Percentiles rank a stretch among this genome's conserved stretches.
These are phyloP conservation scores for Pholis gunnellus DNA, from an alignment of 2,113 vertebrate species.

Conservation along the genomic window DNA sequence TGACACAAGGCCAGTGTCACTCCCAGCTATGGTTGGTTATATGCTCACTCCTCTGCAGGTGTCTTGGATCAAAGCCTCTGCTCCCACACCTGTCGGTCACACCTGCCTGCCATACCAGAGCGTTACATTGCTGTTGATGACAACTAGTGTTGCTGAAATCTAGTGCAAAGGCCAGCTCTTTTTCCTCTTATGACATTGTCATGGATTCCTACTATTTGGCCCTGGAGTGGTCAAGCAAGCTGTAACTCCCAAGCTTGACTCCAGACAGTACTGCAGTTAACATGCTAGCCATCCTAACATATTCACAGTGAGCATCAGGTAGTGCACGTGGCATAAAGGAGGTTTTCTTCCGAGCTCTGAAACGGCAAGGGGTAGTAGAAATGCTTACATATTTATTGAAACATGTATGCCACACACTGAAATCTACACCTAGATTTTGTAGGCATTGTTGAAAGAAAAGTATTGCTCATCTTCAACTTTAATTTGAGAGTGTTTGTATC, in stretches of 20 bases:
- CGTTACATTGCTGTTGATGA: background rate
- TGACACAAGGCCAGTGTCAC: background rate
- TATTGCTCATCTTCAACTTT: background rate
- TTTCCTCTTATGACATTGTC: background rate
- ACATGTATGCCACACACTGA: background rate
- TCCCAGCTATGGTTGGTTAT: background rate
- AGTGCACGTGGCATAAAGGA: background rate
- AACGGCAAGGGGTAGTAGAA: background rate
- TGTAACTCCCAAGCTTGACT: background rate
- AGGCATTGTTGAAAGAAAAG: background rate
- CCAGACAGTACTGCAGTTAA: background rate
- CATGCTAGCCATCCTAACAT: background rate
- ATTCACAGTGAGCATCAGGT: background rate
- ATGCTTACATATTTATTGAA: background rate
- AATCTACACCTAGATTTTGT: no score
- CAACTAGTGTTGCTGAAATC: background rate
- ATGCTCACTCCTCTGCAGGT: background rate
- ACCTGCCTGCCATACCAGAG: background rate
- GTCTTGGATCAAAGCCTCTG: slow-evolving; percentile 6
- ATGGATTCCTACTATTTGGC: background rate
- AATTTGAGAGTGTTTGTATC: background rate
- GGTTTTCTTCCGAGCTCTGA: background rate
- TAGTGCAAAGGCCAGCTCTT: background rate
- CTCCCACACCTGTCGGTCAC: background rate
- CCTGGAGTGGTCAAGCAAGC: background rate